These are phyloP conservation scores for Pristionchus entomophagus DNA, from an alignment of 2,888 invertebrate species.

Conservation along the genomic window DNA sequence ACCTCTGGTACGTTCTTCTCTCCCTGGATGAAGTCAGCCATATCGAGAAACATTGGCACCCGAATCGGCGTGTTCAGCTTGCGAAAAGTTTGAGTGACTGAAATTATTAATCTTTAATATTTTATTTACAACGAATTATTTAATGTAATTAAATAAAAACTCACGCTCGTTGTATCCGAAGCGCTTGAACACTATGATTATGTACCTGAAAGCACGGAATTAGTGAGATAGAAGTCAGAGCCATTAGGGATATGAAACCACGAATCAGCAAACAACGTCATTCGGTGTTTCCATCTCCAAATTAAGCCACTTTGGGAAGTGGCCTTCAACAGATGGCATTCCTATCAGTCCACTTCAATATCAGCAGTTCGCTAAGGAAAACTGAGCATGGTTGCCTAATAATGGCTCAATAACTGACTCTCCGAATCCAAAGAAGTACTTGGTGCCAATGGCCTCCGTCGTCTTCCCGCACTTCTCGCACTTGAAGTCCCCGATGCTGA, in stretches of 20 bases:
- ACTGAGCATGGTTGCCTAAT: not conserved
- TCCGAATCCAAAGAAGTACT: not conserved
- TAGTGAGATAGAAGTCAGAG: not conserved
- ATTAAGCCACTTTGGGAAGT: too few species aligned
- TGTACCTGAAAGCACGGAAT: slow-evolving; percentile 1
- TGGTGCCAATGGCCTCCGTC: not conserved
- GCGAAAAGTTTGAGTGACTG: not conserved
- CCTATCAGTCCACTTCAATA: too few species aligned
- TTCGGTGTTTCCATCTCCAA: too few species aligned
- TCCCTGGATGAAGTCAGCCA: not conserved
- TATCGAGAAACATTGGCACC: not conserved
- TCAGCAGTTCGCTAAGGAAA: too few species aligned
- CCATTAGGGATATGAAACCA: too few species aligned
- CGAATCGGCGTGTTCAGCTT: slow-evolving; percentile 12
- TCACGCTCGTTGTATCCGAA: not conserved
- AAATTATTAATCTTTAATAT: not conserved
- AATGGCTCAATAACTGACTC: not conserved
- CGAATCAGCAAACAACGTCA: not conserved
- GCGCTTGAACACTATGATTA: slow-evolving; percentile 16
- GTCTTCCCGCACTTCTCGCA: not conserved
- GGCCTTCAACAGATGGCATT: too few species aligned
- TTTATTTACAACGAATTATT: not conserved
- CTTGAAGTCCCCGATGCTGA: slow-evolving; percentile 24
- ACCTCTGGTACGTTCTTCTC: not conserved
- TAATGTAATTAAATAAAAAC: not conserved